Conservation (phyloP, 2,888 invertebrate genomes). For the Entomobrya multifasciata region DNA sequence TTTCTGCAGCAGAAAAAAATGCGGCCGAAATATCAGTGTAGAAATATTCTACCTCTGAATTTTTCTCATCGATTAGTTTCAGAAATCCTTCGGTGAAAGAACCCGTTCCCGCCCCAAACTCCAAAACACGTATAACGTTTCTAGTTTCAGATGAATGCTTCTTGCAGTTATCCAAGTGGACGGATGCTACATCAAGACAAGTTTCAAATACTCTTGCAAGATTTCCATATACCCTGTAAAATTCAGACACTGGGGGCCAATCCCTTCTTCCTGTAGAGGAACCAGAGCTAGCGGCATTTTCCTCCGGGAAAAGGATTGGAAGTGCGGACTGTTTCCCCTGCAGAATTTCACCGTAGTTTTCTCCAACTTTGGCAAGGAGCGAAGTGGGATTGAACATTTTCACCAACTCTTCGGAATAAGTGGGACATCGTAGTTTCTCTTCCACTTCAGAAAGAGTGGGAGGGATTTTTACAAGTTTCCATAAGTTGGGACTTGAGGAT, state of each 20-base stretch:
- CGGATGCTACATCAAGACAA: too few species aligned
- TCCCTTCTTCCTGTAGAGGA: too few species aligned
- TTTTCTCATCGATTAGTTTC: background rate
- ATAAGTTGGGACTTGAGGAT: background rate
- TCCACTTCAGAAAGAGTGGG: background rate
- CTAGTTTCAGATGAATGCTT: too few species aligned
- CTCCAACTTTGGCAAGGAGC: slow-evolving; percentile 13
- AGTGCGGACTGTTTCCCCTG: slow-evolving; percentile 36
- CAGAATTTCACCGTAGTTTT: slow-evolving; percentile 22
- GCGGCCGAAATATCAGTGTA: slow-evolving; percentile 33
- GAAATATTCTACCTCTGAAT: slow-evolving; percentile 18
- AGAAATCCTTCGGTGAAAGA: background rate
- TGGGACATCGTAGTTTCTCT: background rate
- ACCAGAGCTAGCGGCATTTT: too few species aligned
- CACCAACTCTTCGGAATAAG: background rate
- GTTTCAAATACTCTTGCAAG: too few species aligned
- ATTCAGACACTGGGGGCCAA: slow-evolving; percentile 7
- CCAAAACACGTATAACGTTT: too few species aligned
- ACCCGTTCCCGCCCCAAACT: slow-evolving; percentile 37
- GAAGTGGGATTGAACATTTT: background rate
- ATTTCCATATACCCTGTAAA: background rate
- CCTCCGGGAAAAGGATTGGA: slow-evolving; percentile 50
- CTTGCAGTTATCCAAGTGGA: too few species aligned
- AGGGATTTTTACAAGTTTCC: slow-evolving; percentile 17
- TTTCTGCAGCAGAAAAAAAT: slow-evolving; percentile 33